phyloP scores from a whole-genome alignment of 2,113 vertebrate genomes.

The Cricetomys ansorgei region DNA sequence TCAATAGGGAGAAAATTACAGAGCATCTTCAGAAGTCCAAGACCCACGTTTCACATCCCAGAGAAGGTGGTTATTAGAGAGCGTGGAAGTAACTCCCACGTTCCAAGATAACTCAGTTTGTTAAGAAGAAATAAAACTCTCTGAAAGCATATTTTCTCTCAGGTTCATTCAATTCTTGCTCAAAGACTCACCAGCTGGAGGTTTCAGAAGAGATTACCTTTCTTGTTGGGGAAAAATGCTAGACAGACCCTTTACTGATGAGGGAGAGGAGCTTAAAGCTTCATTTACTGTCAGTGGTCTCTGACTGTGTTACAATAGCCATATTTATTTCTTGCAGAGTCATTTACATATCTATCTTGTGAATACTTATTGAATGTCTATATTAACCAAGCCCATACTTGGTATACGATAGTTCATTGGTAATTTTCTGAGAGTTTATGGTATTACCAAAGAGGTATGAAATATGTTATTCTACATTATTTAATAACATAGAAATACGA shows the following conservation, averaged over 20 bases:
- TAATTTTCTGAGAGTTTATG: background rate
- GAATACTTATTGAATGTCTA: background rate
- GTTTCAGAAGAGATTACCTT: background rate
- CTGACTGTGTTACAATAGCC: background rate
- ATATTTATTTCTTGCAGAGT: background rate
- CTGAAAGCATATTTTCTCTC: background rate
- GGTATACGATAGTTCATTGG: background rate
- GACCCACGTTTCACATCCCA: background rate
- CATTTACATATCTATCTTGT: background rate
- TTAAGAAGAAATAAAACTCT: background rate
- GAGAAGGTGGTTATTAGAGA: background rate
- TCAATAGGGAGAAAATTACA: slow-evolving; percentile 34
- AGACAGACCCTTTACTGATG: background rate
- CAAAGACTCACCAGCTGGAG: background rate
- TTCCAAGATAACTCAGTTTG: background rate
- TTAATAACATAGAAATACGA: background rate
- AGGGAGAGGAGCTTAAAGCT: background rate
- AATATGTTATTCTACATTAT: background rate
- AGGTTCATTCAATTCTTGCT: background rate
- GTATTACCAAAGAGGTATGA: background rate
- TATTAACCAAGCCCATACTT: background rate
- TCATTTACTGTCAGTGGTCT: background rate
- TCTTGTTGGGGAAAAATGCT: background rate
- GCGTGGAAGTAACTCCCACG: background rate
- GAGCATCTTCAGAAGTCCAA: background rate